Evolutionary conservation across 2,113 vertebrate species (phyloP).

Genomic region (Thamnaconus septentrionalis): DNA sequence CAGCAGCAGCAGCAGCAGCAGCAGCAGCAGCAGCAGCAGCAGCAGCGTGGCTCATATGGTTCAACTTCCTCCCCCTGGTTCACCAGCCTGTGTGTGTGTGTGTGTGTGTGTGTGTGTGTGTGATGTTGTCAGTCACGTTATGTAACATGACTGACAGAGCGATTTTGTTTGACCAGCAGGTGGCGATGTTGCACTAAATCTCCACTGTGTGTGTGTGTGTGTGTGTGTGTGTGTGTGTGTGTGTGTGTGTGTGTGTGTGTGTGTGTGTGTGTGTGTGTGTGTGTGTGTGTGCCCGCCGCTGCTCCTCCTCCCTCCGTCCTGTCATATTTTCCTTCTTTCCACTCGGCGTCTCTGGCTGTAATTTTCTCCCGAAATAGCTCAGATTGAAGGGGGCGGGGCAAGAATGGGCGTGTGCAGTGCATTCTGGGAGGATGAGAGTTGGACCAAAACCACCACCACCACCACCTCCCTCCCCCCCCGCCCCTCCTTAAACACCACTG

Average conservation of each 20-base stretch:
- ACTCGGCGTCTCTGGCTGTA: constrained; percentile 46
- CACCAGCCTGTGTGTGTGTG: neutral
- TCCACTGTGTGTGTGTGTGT: neutral
- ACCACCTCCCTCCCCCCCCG: no score
- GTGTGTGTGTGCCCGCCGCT: constrained; percentile 1
- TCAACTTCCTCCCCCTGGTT: neutral
- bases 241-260: neutral
- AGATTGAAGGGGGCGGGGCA: neutral
- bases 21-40: no score
- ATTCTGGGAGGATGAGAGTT: constrained; percentile 29
- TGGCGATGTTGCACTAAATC: neutral
- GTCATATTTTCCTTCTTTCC: neutral
- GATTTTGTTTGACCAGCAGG: neutral
- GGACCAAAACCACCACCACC: no score
- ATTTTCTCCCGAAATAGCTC: constrained; percentile 65
- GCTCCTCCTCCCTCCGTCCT: constrained; percentile 1
- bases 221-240: constrained; percentile 12
- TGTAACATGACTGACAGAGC: neutral
- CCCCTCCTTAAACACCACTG: no score
- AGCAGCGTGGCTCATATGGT: no score
- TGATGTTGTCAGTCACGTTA: neutral
- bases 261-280: constrained; percentile 1
- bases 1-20: no score
- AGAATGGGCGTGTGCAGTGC: constrained; percentile 23
- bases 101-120: constrained; percentile 1